These are phyloP conservation scores for Lucinisca nassula DNA, from an alignment of 2,888 invertebrate genomes.

Conservation along the genomic window DNA sequence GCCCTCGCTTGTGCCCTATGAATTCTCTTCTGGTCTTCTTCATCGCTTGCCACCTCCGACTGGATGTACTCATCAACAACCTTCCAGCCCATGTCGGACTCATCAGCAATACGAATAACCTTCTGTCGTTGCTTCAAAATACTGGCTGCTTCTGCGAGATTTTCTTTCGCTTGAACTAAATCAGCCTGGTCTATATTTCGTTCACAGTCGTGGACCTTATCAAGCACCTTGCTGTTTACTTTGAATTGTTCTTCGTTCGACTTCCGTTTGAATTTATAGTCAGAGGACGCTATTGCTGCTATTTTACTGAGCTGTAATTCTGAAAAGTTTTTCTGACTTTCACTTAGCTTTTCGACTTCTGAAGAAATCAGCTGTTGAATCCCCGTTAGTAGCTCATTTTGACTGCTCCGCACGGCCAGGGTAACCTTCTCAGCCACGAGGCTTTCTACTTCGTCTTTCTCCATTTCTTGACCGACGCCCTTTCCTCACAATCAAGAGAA, in stretches of 20 bases:
- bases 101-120: not conserved
- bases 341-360: not conserved
- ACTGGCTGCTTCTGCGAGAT: not conserved
- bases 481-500: too few species aligned
- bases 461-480: too few species aligned
- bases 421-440: too few species aligned
- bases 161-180: not conserved
- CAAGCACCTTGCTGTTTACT: not conserved
- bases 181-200: not conserved
- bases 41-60: not conserved
- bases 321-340: not conserved
- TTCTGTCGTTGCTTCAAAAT: not conserved
- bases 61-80: not conserved
- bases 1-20: conserved; percentile 2
- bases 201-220: not conserved
- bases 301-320: not conserved
- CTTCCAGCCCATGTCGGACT: not conserved
- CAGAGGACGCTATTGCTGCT: not conserved
- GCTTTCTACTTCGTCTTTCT: too few species aligned
- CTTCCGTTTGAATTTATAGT: not conserved
- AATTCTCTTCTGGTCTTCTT: not conserved
- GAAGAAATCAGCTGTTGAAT: not conserved
- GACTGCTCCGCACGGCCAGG: not conserved
- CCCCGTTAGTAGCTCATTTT: not conserved
- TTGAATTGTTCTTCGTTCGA: not conserved